Conservation (phyloP, 1,140 invertebrate species). For the Drosophila sturtevanti region DNA sequence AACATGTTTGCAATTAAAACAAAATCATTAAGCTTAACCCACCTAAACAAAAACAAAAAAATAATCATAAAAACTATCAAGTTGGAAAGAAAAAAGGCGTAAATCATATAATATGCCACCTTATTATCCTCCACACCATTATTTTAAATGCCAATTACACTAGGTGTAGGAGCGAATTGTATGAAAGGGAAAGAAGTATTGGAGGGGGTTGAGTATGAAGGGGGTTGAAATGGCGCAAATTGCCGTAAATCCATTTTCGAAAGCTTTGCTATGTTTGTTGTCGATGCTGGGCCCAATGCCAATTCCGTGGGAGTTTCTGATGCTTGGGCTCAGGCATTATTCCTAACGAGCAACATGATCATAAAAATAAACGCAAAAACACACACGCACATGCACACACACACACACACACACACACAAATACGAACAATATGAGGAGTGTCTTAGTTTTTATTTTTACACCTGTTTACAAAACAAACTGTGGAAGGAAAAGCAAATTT, state of each 20-base stretch:
- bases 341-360: conserved; percentile 79
- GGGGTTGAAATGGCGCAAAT: conserved; percentile 49
- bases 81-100: conserved; percentile 29
- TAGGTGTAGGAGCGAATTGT: conserved; percentile 21
- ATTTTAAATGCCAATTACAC: conserved; percentile 72
- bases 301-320: conserved; percentile 18
- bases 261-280: conserved; percentile 24
- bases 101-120: background rate
- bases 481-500: conserved; percentile 50
- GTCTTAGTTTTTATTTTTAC: conserved; percentile 81
- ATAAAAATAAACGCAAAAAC: conserved; percentile 81
- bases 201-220: background rate
- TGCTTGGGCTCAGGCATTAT: conserved; percentile 68
- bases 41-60: conserved; percentile 6
- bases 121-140: conserved; percentile 19
- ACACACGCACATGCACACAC: background rate
- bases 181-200: background rate
- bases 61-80: background rate
- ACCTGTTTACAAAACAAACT: conserved; percentile 74
- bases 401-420: conserved; percentile 36
- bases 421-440: conserved; percentile 65
- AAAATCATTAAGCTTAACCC: conserved; percentile 66
- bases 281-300: conserved; percentile 9
- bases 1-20: conserved; percentile 54
- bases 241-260: conserved; percentile 69